Percentiles rank a stretch among this genome's conserved stretches.
These are phyloP conservation scores for Drosophila eohydei DNA, from an alignment of 2,888 invertebrate genomes.

Conservation along the genomic window DNA sequence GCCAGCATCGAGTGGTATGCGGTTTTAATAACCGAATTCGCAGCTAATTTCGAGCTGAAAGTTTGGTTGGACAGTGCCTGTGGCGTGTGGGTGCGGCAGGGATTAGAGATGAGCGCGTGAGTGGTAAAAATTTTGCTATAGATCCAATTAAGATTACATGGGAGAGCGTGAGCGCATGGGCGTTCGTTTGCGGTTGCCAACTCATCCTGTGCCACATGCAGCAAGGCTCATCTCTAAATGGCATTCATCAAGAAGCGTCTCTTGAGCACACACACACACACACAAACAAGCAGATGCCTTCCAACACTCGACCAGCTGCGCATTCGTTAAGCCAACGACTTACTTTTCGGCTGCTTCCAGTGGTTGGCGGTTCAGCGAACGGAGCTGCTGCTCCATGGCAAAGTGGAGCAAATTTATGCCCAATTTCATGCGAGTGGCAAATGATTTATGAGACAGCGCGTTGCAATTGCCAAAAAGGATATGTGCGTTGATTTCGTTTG, in stretches of 20 bases:
- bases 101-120: constrained; percentile 52
- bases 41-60: constrained; percentile 66
- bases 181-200: background rate
- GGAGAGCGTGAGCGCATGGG: background rate
- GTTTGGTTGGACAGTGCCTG: constrained; percentile 46
- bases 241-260: constrained; percentile 38
- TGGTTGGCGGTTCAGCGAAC: constrained; percentile 13
- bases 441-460: constrained; percentile 79
- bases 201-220: constrained; percentile 3
- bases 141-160: constrained; percentile 23
- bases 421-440: constrained; percentile 80
- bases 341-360: constrained; percentile 55
- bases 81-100: constrained; percentile 58
- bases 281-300: constrained; percentile 15
- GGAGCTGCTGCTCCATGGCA: constrained; percentile 24
- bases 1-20: constrained; percentile 29
- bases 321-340: constrained; percentile 77
- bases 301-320: constrained; percentile 52
- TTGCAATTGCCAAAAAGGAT: constrained; percentile 81
- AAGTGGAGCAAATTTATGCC: constrained; percentile 81
- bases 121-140: background rate
- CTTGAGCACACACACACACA: constrained; percentile 24
- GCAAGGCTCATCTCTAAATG: constrained; percentile 37
- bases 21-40: constrained; percentile 77
- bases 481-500: constrained; percentile 78